Percentiles rank a stretch among this genome's conserved stretches.
phyloP scores from a whole-genome alignment of 2,113 vertebrate species.

The Beaufortia kweichowensis region DNA sequence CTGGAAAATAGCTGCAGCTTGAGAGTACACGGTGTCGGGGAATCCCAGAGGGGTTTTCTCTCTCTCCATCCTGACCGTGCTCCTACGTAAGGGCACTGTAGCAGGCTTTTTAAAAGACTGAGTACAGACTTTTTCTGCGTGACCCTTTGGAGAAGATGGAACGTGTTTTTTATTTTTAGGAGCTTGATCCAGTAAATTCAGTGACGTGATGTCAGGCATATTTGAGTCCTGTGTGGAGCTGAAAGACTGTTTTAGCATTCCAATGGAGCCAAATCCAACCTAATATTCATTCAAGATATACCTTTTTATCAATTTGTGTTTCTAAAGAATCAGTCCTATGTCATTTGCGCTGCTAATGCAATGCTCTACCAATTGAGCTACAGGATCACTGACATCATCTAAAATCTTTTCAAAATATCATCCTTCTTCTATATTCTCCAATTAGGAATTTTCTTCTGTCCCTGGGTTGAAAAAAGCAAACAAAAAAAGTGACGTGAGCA shows the following conservation, averaged over 20 bases:
- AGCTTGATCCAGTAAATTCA: slow-evolving; percentile 11
- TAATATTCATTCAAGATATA: too few species aligned
- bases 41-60: slow-evolving; percentile 2
- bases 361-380: too few species aligned
- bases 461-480: too few species aligned
- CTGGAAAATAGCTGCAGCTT: slow-evolving; percentile 40
- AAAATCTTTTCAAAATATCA: too few species aligned
- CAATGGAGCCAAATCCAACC: not conserved
- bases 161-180: not conserved
- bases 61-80: not conserved
- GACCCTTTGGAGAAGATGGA: not conserved
- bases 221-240: not conserved
- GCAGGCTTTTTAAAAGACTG: not conserved
- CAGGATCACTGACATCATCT: too few species aligned
- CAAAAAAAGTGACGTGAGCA: too few species aligned
- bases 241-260: not conserved
- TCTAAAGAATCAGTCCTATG: too few species aligned
- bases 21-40: slow-evolving; percentile 42
- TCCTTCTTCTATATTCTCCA: too few species aligned
- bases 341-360: too few species aligned
- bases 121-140: not conserved
- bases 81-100: not conserved
- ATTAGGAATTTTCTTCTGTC: too few species aligned
- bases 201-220: slow-evolving; percentile 15
- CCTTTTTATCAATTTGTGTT: too few species aligned